Conservation (phyloP, 2,888 invertebrate species). For the Drosophila colorata region DNA sequence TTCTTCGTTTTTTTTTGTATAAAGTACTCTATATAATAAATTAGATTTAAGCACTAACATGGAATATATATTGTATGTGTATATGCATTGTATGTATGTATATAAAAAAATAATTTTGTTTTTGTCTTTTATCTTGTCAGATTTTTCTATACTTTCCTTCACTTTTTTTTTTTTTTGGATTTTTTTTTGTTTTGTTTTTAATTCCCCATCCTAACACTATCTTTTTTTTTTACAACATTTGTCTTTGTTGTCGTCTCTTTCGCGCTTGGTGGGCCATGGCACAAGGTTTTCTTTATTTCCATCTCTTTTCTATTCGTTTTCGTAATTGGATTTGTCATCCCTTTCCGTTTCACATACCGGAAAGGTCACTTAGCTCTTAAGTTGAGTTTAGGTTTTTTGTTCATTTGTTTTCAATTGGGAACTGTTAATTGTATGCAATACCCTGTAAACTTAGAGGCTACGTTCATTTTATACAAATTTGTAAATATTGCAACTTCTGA, state of each 20-base stretch:
- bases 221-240: neutral
- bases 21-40: constrained; percentile 58
- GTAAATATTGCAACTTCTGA: constrained; percentile 75
- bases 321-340: constrained; percentile 18
- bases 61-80: constrained; percentile 55
- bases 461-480: constrained; percentile 39
- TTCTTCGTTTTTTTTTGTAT: constrained; percentile 27
- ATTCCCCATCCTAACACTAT: constrained; percentile 32
- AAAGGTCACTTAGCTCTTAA: constrained; percentile 22
- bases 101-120: constrained; percentile 52
- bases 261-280: constrained; percentile 66
- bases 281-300: constrained; percentile 56
- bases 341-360: constrained; percentile 4
- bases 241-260: constrained; percentile 16
- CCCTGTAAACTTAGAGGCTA: constrained; percentile 55
- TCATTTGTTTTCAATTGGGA: constrained; percentile 14
- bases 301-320: constrained; percentile 25
- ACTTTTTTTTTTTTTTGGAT: constrained; percentile 30
- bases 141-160: constrained; percentile 6
- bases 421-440: constrained; percentile 39
- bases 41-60: constrained; percentile 78
- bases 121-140: constrained; percentile 23
- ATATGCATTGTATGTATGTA: constrained; percentile 39
- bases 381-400: constrained; percentile 22
- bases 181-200: constrained; percentile 27